Percentiles rank a stretch among this genome's conserved stretches.
These are phyloP conservation scores for Eupristina koningsbergeri DNA, from an alignment of 1,140 invertebrate species.

Conservation along the genomic window DNA sequence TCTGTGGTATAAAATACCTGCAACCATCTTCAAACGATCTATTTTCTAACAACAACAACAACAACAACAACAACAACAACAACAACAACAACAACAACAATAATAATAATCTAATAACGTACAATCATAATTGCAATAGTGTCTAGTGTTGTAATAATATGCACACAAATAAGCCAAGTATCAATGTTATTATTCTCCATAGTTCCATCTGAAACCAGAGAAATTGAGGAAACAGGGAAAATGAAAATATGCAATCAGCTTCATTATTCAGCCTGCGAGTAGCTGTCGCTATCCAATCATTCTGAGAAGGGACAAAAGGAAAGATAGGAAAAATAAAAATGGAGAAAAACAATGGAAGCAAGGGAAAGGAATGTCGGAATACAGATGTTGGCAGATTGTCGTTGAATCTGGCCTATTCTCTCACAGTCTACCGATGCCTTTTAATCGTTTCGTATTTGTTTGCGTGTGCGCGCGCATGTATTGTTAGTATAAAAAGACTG, in stretches of 20 bases:
- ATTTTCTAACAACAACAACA: no score
- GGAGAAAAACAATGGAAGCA: not conserved
- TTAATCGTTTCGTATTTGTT: slow-evolving; percentile 8
- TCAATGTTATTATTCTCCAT: not conserved
- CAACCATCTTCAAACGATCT: no score
- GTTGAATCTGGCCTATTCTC: not conserved
- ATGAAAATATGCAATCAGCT: not conserved
- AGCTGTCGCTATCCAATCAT: no score
- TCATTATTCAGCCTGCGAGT: not conserved
- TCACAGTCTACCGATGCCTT: not conserved
- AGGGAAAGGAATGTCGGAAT: not conserved
- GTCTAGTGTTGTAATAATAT: no score
- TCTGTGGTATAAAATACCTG: no score
- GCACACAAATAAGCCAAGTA: no score
- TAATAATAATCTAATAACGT: no score
- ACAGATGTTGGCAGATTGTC: not conserved
- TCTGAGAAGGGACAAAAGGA: no score
- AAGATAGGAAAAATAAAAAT: not conserved
- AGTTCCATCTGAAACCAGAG: not conserved
- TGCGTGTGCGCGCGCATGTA: not conserved
- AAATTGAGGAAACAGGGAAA: not conserved
- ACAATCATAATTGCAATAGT: no score
- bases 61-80: no score
- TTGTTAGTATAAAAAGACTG: not conserved
- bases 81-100: no score